Evolutionary conservation across 2,113 vertebrate genomes (phyloP).

Genomic region (Pseudorhombus dupliciocellatus): DNA sequence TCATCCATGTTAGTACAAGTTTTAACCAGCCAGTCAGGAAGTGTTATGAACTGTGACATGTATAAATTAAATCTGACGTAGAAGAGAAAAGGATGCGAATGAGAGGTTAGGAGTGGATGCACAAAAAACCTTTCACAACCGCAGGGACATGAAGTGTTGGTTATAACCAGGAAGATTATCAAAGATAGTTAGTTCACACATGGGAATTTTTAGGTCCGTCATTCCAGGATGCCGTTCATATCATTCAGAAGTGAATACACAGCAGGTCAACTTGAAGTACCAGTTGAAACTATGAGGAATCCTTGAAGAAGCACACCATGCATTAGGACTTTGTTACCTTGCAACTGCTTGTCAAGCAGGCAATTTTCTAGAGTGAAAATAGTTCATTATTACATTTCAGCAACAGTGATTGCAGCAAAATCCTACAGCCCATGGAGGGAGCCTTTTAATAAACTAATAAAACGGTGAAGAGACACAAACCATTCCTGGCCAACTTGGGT

Average conservation of each 20-base stretch:
- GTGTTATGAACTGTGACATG: constrained; percentile 21
- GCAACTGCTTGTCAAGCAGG: constrained; percentile 79
- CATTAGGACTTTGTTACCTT: constrained; percentile 77
- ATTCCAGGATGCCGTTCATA: constrained; percentile 10
- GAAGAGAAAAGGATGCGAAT: constrained; percentile 31
- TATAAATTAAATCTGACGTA: background rate
- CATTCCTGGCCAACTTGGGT: constrained; percentile 90
- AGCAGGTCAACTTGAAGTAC: constrained; percentile 14
- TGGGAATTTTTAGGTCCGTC: constrained; percentile 19
- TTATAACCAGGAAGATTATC: constrained; percentile 11
- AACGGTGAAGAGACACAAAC: constrained; percentile 73
- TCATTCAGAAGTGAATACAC: constrained; percentile 11
- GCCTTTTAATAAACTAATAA: background rate
- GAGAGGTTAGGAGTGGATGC: constrained; percentile 37
- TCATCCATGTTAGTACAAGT: constrained; percentile 56
- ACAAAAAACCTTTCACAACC: constrained; percentile 36
- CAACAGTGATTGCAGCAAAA: constrained; percentile 41
- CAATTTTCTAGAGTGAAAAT: constrained; percentile 77
- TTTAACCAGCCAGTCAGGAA: constrained; percentile 30
- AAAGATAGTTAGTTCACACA: constrained; percentile 49
- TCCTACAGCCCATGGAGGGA: background rate
- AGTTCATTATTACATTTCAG: constrained; percentile 62
- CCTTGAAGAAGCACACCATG: constrained; percentile 59
- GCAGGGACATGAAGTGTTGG: constrained; percentile 14
- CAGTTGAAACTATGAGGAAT: constrained; percentile 38